phyloP scores from a whole-genome alignment of 2,888 invertebrate species.

The Agelastica alni region DNA sequence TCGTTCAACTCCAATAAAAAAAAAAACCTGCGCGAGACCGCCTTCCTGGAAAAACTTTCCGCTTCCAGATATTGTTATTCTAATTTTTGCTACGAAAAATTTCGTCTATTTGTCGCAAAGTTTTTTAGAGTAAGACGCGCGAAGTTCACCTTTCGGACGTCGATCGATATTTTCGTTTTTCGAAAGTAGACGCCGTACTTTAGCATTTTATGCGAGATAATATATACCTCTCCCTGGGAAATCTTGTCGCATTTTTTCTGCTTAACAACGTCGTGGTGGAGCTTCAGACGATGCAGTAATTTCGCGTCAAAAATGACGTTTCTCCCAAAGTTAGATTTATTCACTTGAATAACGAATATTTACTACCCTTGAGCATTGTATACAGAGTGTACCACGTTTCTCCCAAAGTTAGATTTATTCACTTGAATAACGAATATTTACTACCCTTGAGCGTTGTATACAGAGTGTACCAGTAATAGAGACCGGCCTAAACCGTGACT shows the following conservation, averaged over 20 bases:
- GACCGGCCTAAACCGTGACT: too few species aligned
- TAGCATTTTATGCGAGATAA: background rate
- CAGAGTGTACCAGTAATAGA: too few species aligned
- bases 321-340: too few species aligned
- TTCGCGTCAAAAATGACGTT: too few species aligned
- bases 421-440: too few species aligned
- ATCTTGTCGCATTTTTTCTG: background rate
- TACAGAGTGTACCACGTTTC: too few species aligned
- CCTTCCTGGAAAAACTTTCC: background rate
- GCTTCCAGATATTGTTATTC: background rate
- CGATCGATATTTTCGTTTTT: background rate
- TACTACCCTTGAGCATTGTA: too few species aligned
- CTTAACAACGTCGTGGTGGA: too few species aligned
- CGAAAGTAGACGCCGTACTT: background rate
- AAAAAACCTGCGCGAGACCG: background rate
- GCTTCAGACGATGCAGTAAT: too few species aligned
- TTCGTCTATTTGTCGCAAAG: conserved; percentile 4
- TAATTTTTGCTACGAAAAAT: background rate
- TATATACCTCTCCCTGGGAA: background rate
- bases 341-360: too few species aligned
- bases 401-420: too few species aligned
- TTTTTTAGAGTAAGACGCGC: background rate
- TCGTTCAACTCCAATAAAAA: background rate
- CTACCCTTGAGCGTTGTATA: too few species aligned
- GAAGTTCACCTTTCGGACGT: background rate